A percentile compares a stretch with the other conserved stretches of the same genome.
Evolutionary conservation across 2,888 invertebrate genomes (phyloP).

Genomic region (Euspilapteryx auroguttella): DNA sequence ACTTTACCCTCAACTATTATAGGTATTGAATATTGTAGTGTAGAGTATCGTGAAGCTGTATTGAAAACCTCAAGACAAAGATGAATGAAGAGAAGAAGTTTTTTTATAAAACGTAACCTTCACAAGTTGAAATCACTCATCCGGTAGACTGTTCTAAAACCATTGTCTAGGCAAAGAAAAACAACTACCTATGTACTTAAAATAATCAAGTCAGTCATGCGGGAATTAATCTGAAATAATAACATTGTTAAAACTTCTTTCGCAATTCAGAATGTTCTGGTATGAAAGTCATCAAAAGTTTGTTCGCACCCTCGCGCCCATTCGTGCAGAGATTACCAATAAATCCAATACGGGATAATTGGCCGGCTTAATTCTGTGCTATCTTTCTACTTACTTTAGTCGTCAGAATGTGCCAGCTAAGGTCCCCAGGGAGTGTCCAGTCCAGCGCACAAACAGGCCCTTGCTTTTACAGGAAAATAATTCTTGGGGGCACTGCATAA

Average conservation of each 20-base stretch:
- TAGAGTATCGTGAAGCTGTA: no score
- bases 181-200: conserved; percentile 56
- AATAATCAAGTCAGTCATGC: no score
- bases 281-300: conserved; percentile 60
- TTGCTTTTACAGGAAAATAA: conserved; percentile 34
- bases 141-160: no score
- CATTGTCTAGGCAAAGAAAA: conserved; percentile 51
- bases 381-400: conserved; percentile 63
- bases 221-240: no score
- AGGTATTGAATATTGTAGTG: no score
- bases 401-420: conserved; percentile 60
- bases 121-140: no score
- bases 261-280: no score
- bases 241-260: conserved; percentile 60
- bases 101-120: no score
- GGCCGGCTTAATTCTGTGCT: conserved; percentile 62
- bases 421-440: conserved; percentile 54
- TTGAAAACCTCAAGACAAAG: conserved; percentile 9
- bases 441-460: conserved; percentile 33
- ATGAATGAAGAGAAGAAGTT: conserved; percentile 39
- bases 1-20: conserved; percentile 17
- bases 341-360: conserved; percentile 63
- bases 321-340: conserved; percentile 63
- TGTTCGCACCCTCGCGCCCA: conserved; percentile 60
- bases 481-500: no score